phyloP scores from a whole-genome alignment of 2,113 vertebrate genomes.

The Columba janthina region DNA sequence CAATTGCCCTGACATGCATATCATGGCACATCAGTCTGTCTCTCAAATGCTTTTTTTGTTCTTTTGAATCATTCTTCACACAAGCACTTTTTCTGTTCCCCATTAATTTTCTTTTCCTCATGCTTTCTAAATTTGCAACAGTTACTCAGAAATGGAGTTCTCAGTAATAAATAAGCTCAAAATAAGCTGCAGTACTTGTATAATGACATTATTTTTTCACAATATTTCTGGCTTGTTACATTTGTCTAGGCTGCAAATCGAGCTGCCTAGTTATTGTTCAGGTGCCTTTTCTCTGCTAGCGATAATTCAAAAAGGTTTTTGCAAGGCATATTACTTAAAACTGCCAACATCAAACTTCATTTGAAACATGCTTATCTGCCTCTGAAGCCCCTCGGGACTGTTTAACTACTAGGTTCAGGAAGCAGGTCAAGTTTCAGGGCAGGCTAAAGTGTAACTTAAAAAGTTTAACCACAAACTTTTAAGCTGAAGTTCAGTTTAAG shows the following conservation, averaged over 20 bases:
- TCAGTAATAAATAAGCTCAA: accelerated
- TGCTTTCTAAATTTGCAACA: neutral
- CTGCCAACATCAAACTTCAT: neutral
- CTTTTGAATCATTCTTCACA: neutral
- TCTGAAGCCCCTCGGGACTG: neutral
- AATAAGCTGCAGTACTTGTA: neutral
- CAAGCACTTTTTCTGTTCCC: neutral
- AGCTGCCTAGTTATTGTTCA: neutral
- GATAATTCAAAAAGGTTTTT: neutral
- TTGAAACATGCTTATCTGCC: neutral
- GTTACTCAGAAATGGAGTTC: neutral
- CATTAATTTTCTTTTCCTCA: neutral
- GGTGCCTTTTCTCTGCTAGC: neutral
- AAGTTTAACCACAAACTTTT: neutral
- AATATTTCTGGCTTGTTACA: neutral
- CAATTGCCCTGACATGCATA: neutral
- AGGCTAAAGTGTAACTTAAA: neutral
- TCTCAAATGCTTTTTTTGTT: neutral
- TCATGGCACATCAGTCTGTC: neutral
- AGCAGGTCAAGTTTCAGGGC: neutral
- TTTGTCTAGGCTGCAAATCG: neutral
- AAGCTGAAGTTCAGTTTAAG: neutral
- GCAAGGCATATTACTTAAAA: neutral
- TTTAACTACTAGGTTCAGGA: neutral
- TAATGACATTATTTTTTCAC: neutral